Evolutionary conservation across 2,113 vertebrate genomes (phyloP).

Genomic region (Oreochromis spilurus): DNA sequence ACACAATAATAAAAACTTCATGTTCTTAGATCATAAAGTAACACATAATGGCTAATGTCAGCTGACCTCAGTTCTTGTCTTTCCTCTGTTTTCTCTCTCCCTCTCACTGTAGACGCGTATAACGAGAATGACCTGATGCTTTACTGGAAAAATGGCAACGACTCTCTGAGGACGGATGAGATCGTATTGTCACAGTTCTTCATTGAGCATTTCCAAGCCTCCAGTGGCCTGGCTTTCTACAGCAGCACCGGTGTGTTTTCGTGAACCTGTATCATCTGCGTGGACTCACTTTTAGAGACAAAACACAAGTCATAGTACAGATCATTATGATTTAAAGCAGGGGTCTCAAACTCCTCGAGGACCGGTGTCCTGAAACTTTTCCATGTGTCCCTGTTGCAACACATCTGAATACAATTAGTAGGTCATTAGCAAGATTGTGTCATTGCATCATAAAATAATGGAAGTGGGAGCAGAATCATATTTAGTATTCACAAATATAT

Average conservation of each 20-base stretch:
- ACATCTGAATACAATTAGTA: fast-evolving
- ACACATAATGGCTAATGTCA: background rate
- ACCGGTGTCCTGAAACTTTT: background rate
- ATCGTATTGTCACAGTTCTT: slow-evolving; percentile 91
- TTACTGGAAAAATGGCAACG: slow-evolving; percentile 90
- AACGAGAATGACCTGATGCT: slow-evolving; percentile 91
- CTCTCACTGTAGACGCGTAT: slow-evolving; percentile 78
- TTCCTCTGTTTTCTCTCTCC: background rate
- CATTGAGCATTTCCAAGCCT: slow-evolving; percentile 87
- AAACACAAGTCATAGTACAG: fast-evolving
- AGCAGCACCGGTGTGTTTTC: slow-evolving; percentile 85
- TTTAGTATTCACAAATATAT: background rate
- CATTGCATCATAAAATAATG: background rate
- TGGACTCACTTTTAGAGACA: background rate
- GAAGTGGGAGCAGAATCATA: background rate
- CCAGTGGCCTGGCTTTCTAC: slow-evolving; percentile 87
- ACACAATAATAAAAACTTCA: background rate
- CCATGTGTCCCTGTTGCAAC: background rate
- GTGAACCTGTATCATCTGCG: fast-evolving
- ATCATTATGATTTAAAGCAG: background rate
- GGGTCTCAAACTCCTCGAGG: background rate
- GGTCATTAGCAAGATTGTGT: background rate
- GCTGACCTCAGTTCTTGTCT: background rate
- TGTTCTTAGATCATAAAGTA: background rate
- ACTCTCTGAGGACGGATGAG: slow-evolving; percentile 85